Percentiles rank a stretch among this genome's conserved stretches.
These are phyloP conservation scores for Agapetus fuscipes DNA, from an alignment of 2,888 invertebrate species.

Conservation along the genomic window DNA sequence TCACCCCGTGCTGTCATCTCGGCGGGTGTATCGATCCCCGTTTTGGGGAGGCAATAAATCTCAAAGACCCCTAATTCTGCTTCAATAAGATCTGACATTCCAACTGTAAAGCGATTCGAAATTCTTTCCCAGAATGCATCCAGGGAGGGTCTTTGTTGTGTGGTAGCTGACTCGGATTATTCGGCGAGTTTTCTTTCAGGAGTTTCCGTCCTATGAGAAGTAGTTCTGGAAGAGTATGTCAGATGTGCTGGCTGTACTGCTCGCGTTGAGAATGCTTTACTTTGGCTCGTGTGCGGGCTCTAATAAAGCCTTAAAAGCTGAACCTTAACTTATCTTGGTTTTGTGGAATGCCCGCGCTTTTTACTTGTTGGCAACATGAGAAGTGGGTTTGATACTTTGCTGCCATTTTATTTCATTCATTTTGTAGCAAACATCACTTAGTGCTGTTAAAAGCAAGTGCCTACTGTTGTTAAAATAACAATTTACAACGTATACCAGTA, in stretches of 20 bases:
- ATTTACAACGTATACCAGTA: too few relatives aligned
- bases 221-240: too few relatives aligned
- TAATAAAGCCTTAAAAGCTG: constrained; percentile 17
- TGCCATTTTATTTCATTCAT: constrained; percentile 10
- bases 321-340: constrained; percentile 16
- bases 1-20: constrained; percentile 1
- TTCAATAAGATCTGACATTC: constrained; percentile 10
- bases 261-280: too few relatives aligned
- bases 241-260: too few relatives aligned
- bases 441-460: too few relatives aligned
- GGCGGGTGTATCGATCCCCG: constrained; percentile 1
- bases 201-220: too few relatives aligned
- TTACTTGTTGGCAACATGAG: constrained; percentile 7
- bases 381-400: constrained; percentile 11
- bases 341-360: constrained; percentile 9
- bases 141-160: constrained; percentile 2
- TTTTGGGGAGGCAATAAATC: constrained; percentile 12
- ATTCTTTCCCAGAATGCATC: constrained; percentile 11
- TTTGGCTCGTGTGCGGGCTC: constrained; percentile 11
- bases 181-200: not conserved
- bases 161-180: constrained; percentile 3
- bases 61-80: constrained; percentile 10
- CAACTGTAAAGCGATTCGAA: constrained; percentile 9
- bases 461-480: too few relatives aligned
- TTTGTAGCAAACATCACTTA: not conserved